These are phyloP conservation scores for Aix galericulata DNA, from an alignment of 2,113 vertebrate genomes.

Conservation along the genomic window DNA sequence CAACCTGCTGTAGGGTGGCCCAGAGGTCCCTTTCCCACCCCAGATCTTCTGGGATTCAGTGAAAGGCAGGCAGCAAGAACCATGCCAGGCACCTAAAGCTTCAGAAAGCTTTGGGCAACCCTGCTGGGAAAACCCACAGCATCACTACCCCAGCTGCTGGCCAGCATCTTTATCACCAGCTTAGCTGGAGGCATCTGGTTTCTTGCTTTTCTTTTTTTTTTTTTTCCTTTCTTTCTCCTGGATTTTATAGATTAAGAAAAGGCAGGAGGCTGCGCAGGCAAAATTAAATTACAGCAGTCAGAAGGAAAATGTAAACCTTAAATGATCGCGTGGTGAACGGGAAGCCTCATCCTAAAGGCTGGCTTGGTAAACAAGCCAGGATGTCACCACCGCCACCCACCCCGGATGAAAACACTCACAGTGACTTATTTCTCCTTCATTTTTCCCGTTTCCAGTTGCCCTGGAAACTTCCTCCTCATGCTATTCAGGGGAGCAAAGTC, in stretches of 20 bases:
- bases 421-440: background rate
- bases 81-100: background rate
- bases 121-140: background rate
- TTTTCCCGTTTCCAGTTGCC: background rate
- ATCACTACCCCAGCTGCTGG: background rate
- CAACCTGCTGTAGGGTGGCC: background rate
- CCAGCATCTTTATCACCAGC: background rate
- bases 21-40: background rate
- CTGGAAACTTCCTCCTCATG: accelerated
- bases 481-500: background rate
- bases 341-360: background rate
- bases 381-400: background rate
- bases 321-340: background rate
- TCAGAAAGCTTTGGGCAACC: background rate
- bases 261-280: background rate
- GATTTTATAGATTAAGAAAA: background rate
- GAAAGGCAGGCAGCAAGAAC: background rate
- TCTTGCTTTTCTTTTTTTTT: background rate
- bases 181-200: background rate
- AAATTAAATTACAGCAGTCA: background rate
- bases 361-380: background rate
- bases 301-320: background rate
- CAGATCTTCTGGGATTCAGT: background rate
- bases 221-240: background rate
- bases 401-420: background rate